Evolutionary conservation across 2,113 vertebrate species (phyloP), one percentile per base, ranked within the genome.

Genomic region (Hystrix cristata): DNA sequence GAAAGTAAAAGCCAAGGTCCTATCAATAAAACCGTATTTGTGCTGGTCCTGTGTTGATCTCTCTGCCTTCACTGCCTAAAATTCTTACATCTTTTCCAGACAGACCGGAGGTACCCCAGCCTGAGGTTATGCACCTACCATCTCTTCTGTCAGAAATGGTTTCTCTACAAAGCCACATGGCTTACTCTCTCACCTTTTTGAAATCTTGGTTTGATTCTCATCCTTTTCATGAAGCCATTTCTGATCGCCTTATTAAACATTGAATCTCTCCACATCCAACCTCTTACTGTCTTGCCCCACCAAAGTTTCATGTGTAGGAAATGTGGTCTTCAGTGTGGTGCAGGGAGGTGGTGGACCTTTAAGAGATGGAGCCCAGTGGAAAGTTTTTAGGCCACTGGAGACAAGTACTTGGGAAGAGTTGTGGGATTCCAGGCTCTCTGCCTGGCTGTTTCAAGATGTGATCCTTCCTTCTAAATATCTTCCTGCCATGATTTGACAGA

Each of bases 181-280:
- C 46, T 96, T 14, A 64, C 5, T 53, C 15, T 53, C 19, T 65
- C 60, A 15, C 16, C 4, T 15, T 94, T 69, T 53, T 21, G 51
- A 69, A 85, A 34, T 72, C 46, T 85, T n/a, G 53, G 12, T n/a
- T 91, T 38, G 51, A 23, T 55, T 48, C 34, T 74, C 16, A 53
- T 31, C 23, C 87, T 90, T 65, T 67, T 53, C 0, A 19, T 69
- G 64, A 92, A 79, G 5, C 1, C 46, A 23, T n/a, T 83, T 92
- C 34, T 80, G 67, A 72, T 53, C 43, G 60, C 1, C 27, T 8
- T 55, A n/a, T 64, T 43, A 85, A 89, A 85, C 38, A 65, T 11
- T 31, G 7, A 6, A 55, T 5, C n/a, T 7, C 16, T 59, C 46
- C 13, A 3, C 8, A 25, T 0, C 0, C 31, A 27, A 25, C 21